Conservation (phyloP, 2,797 vertebrate genomes). For the Pipistrellus pygmaeus region DNA sequence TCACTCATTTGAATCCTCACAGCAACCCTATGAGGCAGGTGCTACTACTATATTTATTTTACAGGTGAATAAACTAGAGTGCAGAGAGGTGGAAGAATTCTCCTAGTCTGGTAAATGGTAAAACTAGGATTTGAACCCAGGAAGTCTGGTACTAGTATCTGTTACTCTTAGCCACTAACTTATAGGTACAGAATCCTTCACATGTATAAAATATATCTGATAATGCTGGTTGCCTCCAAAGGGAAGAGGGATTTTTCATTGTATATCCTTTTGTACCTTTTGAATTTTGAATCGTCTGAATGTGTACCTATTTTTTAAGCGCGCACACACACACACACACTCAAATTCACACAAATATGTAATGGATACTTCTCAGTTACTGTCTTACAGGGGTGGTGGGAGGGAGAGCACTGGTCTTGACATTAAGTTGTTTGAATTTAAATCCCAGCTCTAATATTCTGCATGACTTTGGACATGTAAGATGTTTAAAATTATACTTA, state of each 20-base stretch:
- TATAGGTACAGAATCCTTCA: background rate
- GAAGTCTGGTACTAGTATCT: background rate
- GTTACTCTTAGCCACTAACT: slow-evolving; percentile 25
- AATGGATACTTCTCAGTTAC: slow-evolving; percentile 37
- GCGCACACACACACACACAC: no score
- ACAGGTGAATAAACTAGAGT: slow-evolving; percentile 23
- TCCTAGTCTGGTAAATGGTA: background rate
- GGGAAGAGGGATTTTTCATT: slow-evolving; percentile 34
- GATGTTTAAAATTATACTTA: slow-evolving; percentile 56
- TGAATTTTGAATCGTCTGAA: slow-evolving; percentile 41
- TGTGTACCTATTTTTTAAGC: background rate
- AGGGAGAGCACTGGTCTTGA: slow-evolving; percentile 4
- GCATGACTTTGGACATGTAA: slow-evolving; percentile 57
- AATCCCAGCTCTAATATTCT: slow-evolving; percentile 58
- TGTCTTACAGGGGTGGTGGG: background rate
- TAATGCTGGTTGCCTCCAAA: slow-evolving; percentile 17
- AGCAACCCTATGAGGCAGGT: background rate
- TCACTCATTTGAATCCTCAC: slow-evolving; percentile 14
- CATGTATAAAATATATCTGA: slow-evolving; percentile 21
- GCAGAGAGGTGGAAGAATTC: slow-evolving; percentile 23
- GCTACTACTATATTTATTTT: background rate
- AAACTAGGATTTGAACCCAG: slow-evolving; percentile 49
- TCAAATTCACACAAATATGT: slow-evolving; percentile 40
- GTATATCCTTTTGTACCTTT: slow-evolving; percentile 8
- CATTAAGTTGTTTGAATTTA: slow-evolving; percentile 47